Percentiles rank a stretch among this genome's conserved stretches.
Conservation (phyloP, 35 echinoderm and acorn worm genomes). For the Nesometra sesokonis region DNA sequence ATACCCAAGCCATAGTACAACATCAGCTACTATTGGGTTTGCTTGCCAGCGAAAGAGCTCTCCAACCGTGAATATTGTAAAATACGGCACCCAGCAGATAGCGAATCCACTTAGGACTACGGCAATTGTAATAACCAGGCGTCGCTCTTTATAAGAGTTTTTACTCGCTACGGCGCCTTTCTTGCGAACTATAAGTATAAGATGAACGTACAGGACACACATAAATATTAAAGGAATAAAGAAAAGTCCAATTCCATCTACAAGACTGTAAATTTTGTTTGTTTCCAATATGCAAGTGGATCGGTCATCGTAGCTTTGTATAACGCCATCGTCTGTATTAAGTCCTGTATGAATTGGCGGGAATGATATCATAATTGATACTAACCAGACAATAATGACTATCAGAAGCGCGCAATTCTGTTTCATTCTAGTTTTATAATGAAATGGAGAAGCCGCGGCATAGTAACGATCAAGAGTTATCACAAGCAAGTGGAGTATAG, state of each 20-base stretch:
- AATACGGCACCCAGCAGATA: constrained; percentile 95
- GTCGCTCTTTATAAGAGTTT: constrained; percentile 59
- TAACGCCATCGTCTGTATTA: constrained; percentile 46
- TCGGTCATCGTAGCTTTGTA: constrained; percentile 43
- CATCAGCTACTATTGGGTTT: background rate
- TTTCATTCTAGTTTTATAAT: constrained; percentile 76
- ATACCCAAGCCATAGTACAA: constrained; percentile 82
- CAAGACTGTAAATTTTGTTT: constrained; percentile 40
- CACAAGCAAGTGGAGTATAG: constrained; percentile 74
- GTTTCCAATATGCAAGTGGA: constrained; percentile 18
- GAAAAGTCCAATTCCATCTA: constrained; percentile 85
- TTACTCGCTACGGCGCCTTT: constrained; percentile 40
- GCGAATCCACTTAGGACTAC: constrained; percentile 74
- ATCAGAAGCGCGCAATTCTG: constrained; percentile 27
- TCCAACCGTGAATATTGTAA: constrained; percentile 70
- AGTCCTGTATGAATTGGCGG: constrained; percentile 68
- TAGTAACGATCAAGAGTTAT: constrained; percentile 77
- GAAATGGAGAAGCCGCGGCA: constrained; percentile 69
- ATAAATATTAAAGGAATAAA: constrained; percentile 73
- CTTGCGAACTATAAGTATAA: constrained; percentile 57
- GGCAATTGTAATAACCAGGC: constrained; percentile 75
- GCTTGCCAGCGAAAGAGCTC: constrained; percentile 4
- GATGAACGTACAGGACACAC: constrained; percentile 49
- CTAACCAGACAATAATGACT: constrained; percentile 52
- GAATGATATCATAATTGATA: constrained; percentile 72